phyloP scores from a whole-genome alignment of 2,888 invertebrate species.

The Eucera pruinosa region DNA sequence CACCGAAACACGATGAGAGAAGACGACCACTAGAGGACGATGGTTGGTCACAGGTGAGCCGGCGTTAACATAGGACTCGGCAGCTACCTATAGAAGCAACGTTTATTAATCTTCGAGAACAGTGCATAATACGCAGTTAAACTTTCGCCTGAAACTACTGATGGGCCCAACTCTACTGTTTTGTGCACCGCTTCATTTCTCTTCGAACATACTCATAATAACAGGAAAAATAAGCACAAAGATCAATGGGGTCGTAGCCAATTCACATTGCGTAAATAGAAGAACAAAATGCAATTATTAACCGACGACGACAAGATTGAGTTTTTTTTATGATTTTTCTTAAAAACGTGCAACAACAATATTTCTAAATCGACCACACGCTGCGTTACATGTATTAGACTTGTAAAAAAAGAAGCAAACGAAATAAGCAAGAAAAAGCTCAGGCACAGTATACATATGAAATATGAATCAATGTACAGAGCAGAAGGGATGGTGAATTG shows the following conservation, averaged over 20 bases:
- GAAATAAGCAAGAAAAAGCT: not conserved
- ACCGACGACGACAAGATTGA: slow-evolving; percentile 13
- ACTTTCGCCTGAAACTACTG: slow-evolving; percentile 53
- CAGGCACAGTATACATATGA: slow-evolving; percentile 14
- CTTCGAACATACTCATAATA: slow-evolving; percentile 24
- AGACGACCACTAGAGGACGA: slow-evolving; percentile 85
- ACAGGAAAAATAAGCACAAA: slow-evolving; percentile 47
- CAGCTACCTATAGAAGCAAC: slow-evolving; percentile 56
- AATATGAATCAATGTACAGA: slow-evolving; percentile 58
- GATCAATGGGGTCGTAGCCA: slow-evolving; percentile 25
- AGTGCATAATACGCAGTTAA: slow-evolving; percentile 57
- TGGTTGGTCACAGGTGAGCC: slow-evolving; percentile 81
- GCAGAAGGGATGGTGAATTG: slow-evolving; percentile 35
- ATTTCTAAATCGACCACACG: slow-evolving; percentile 35
- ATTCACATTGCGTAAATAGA: slow-evolving; percentile 7
- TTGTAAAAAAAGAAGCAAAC: slow-evolving; percentile 22
- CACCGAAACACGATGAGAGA: slow-evolving; percentile 70
- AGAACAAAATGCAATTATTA: slow-evolving; percentile 9
- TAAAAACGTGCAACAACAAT: slow-evolving; percentile 16
- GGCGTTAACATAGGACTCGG: slow-evolving; percentile 75
- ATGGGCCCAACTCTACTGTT: slow-evolving; percentile 55
- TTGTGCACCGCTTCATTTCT: slow-evolving; percentile 57
- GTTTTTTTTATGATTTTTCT: slow-evolving; percentile 46
- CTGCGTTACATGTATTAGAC: slow-evolving; percentile 23
- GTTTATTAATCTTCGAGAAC: slow-evolving; percentile 58